These are phyloP conservation scores for Odontothrips loti DNA, from an alignment of 2,888 invertebrate genomes.

Conservation along the genomic window DNA sequence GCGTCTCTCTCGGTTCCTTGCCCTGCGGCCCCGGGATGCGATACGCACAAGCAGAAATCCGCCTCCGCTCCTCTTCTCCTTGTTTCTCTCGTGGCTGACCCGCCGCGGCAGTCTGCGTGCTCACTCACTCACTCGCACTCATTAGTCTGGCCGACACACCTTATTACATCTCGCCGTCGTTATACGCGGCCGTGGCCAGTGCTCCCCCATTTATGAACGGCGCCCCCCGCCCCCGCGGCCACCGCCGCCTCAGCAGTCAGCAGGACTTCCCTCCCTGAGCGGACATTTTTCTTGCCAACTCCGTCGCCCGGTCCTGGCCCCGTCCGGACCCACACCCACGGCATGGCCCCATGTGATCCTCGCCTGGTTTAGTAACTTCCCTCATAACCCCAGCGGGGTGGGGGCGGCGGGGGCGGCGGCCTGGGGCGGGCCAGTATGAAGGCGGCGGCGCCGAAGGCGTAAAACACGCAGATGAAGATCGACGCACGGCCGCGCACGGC, in stretches of 20 bases:
- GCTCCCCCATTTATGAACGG: too few species aligned
- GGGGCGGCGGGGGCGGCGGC: background rate
- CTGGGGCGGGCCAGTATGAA: background rate
- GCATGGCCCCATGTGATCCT: background rate
- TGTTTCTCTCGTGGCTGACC: too few species aligned
- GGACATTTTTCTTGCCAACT: background rate
- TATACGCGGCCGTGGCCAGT: too few species aligned
- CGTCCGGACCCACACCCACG: background rate
- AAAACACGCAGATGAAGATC: background rate
- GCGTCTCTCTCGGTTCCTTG: too few species aligned
- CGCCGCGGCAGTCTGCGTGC: too few species aligned
- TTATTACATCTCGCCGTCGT: too few species aligned
- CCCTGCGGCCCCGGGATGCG: too few species aligned
- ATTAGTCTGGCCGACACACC: background rate
- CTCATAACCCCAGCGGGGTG: background rate
- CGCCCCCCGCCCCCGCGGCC: background rate
- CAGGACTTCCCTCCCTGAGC: background rate
- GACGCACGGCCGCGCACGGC: too few species aligned
- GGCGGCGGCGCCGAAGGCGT: background rate
- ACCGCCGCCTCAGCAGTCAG: background rate
- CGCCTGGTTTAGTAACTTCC: conserved; percentile 14
- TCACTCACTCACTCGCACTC: background rate
- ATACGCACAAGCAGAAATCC: too few species aligned
- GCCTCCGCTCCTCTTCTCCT: too few species aligned
- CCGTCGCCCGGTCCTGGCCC: background rate